A percentile compares a stretch with the other conserved stretches of the same genome.
These are phyloP conservation scores for Ferrisia virgata DNA, from an alignment of 2,888 invertebrate species.

Conservation along the genomic window DNA sequence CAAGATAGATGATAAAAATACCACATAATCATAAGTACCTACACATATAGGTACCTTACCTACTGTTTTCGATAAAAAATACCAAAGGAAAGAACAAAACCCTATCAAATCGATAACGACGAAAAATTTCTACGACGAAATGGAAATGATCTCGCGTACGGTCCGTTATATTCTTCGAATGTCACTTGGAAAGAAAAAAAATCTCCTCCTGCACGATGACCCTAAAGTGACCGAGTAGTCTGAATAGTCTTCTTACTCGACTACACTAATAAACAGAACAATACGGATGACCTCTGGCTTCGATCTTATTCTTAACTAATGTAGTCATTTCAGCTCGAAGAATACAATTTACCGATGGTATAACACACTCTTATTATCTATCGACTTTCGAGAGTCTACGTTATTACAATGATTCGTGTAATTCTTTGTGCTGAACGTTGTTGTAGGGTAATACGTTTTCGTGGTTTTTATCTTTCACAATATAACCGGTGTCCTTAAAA, in stretches of 20 bases:
- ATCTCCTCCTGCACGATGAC: neutral
- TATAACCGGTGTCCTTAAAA: neutral
- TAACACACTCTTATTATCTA: conserved; percentile 37
- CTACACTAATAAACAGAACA: conserved; percentile 36
- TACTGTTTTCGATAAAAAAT: too few relatives aligned
- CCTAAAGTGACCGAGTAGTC: conserved; percentile 36
- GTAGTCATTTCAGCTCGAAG: conserved; percentile 35
- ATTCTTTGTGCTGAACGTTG: neutral
- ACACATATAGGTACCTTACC: too few relatives aligned
- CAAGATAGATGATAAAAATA: neutral
- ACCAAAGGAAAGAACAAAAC: too few relatives aligned
- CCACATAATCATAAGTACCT: too few relatives aligned
- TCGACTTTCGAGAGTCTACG: conserved; percentile 30
- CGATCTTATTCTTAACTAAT: conserved; percentile 32
- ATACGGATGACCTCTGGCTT: conserved; percentile 42
- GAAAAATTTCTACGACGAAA: neutral
- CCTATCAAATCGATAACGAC: neutral
- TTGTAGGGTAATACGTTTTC: neutral
- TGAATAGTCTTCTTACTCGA: conserved; percentile 10
- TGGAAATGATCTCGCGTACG: neutral
- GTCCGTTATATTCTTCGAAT: neutral
- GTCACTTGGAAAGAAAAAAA: too few relatives aligned
- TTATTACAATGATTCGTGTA: conserved; percentile 31
- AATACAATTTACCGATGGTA: conserved; percentile 29
- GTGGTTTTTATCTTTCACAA: neutral